phyloP scores from a whole-genome alignment of 2,888 invertebrate genomes.

The Caenorhabditis wallacei region DNA sequence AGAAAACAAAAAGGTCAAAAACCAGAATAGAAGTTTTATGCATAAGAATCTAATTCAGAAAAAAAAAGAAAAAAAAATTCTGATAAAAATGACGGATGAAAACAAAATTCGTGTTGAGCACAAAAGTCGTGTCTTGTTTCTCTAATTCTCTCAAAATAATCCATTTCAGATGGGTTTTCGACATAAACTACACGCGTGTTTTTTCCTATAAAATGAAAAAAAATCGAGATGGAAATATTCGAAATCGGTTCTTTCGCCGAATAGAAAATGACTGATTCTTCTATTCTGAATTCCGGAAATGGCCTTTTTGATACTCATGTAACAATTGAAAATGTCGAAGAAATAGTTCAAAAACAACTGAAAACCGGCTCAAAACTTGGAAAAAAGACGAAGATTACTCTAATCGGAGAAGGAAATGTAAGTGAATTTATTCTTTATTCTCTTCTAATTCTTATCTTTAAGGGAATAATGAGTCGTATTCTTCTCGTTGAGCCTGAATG shows the following conservation, averaged over 20 bases:
- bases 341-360: slow-evolving; percentile 7
- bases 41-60: neutral
- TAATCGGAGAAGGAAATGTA: slow-evolving; percentile 24
- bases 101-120: neutral
- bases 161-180: neutral
- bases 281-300: slow-evolving; percentile 27
- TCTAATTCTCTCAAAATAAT: neutral
- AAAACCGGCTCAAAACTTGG: slow-evolving; percentile 2
- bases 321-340: neutral
- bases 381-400: slow-evolving; percentile 10
- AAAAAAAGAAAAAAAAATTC: neutral
- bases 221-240: neutral
- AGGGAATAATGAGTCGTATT: slow-evolving; percentile 59
- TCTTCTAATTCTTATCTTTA: neutral
- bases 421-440: neutral
- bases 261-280: neutral
- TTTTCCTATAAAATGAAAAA: neutral
- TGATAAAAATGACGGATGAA: neutral
- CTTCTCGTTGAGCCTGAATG: slow-evolving; percentile 52
- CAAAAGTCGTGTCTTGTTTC: slow-evolving; percentile 18
- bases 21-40: too few species aligned
- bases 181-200: slow-evolving; percentile 28
- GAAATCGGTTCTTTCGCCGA: neutral
- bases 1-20: too few species aligned
- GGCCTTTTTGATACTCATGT: slow-evolving; percentile 23